Evolutionary conservation across 64 coral and sea anemone genomes (phyloP), one percentile per base, ranked within the genome.

Genomic region (Dendrophyllia cribrosa): DNA sequence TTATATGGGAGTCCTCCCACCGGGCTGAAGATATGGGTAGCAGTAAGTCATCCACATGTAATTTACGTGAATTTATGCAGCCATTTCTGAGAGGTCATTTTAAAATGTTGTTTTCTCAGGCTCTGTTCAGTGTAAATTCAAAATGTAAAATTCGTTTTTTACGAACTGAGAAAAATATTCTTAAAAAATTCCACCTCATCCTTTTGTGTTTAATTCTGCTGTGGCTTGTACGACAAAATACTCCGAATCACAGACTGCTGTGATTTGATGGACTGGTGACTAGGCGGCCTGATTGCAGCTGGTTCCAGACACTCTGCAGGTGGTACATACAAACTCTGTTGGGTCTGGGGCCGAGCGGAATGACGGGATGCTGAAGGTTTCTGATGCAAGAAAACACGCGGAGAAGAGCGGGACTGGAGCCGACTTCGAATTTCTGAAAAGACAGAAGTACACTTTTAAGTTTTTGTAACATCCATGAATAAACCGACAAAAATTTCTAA

Each of bases 201-300:
- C 11, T 46, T 19, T 45, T 14, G 0, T 66, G 10, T 66, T 25
- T 83, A 66, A 92, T 92, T 86, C 43, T 92, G 90, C 22, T 92
- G 90, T 87, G 97, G 97, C 70, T 99, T 99, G 69, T 96, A 99
- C 19, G 88, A 90, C 59, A 99, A 79, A 50, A 99, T 99, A 51
- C 97, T 99, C 44, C 91, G 93, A 49, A 99, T 91, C 43, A 96
- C 97, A 1, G 91, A 93, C 87, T 99, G 97, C 58, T 99, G 97
- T 61, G 93, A 96, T 76, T 99, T 99, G 94, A 99, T 99, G 68
- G 97, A 99, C 91, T 99, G 97, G 91, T 99, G 97, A 90, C 97
- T 99, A 90, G 97, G 97, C 25, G 97, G 97, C 75, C 97, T 90
- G 17, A 78, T 84, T 2, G 97, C 97, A 47, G 64, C 79, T 43